A percentile compares a stretch with the other conserved stretches of the same genome.
Evolutionary conservation across 2,113 vertebrate species (phyloP).

Genomic region (Boleophthalmus pectinirostris): DNA sequence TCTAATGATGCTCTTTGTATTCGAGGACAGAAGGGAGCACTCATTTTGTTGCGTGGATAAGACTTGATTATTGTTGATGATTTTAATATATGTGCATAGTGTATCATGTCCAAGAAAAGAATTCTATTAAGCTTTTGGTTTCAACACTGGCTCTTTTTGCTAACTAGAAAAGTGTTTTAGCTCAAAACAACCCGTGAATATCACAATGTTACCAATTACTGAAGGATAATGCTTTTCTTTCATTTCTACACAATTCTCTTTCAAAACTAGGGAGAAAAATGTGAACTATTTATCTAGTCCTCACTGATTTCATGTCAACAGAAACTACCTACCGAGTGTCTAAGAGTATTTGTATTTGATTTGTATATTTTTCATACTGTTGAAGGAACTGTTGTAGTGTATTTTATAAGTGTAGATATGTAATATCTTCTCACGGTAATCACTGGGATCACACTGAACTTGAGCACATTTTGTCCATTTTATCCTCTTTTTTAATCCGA

Average conservation of each 20-base stretch:
- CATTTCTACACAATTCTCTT: constrained; percentile 56
- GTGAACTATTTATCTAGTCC: constrained; percentile 80
- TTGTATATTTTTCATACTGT: constrained; percentile 79
- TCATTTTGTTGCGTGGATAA: constrained; percentile 34
- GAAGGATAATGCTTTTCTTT: constrained; percentile 63
- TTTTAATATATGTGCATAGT: constrained; percentile 72
- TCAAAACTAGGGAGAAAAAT: constrained; percentile 65
- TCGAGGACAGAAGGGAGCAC: constrained; percentile 31
- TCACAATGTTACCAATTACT: constrained; percentile 71
- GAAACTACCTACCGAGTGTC: constrained; percentile 77
- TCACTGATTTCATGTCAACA: constrained; percentile 77
- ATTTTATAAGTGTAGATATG: constrained; percentile 72
- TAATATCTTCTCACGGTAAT: constrained; percentile 64
- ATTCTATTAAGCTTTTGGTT: constrained; percentile 72
- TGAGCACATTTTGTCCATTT: constrained; percentile 43
- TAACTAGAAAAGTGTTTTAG: constrained; percentile 59
- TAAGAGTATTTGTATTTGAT: constrained; percentile 76
- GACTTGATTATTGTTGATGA: constrained; percentile 62
- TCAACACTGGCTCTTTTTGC: constrained; percentile 76
- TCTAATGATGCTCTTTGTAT: constrained; percentile 39
- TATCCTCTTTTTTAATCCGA: constrained; percentile 21
- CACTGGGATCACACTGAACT: constrained; percentile 63
- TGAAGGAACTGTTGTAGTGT: constrained; percentile 65
- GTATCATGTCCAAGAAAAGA: constrained; percentile 69
- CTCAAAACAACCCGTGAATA: constrained; percentile 48